phyloP scores from a whole-genome alignment of 2,888 invertebrate genomes.

The Chloroclystis v-ata region DNA sequence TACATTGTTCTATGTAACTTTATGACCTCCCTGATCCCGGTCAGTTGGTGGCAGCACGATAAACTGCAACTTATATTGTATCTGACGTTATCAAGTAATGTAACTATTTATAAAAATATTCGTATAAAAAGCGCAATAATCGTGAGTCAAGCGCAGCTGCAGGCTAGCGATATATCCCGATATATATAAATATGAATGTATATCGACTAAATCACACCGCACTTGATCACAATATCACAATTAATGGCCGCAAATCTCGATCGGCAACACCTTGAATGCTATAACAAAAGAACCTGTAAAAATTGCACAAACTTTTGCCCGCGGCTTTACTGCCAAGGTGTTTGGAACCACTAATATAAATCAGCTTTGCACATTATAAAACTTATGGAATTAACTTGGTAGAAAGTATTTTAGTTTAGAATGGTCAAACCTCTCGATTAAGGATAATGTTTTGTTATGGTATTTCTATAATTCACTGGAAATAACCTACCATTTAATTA shows the following conservation, averaged over 20 bases:
- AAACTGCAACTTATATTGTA: neutral
- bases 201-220: slow-evolving; percentile 64
- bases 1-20: too few species aligned
- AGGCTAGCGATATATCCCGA: slow-evolving; percentile 6
- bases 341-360: too few species aligned
- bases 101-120: neutral
- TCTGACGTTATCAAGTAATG: neutral
- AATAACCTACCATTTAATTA: too few species aligned
- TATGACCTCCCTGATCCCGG: too few species aligned
- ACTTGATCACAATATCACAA: slow-evolving; percentile 56
- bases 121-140: slow-evolving; percentile 35
- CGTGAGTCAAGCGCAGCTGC: slow-evolving; percentile 71
- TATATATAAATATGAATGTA: slow-evolving; percentile 37
- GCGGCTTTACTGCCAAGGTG: neutral
- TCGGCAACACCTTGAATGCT: slow-evolving; percentile 25
- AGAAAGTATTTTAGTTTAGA: too few species aligned
- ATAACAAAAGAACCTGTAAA: neutral
- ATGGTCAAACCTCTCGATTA: too few species aligned
- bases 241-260: slow-evolving; percentile 52
- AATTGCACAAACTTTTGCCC: neutral
- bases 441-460: too few species aligned
- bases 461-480: too few species aligned
- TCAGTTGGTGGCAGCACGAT: too few species aligned
- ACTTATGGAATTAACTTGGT: too few species aligned
- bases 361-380: too few species aligned